phyloP scores from a whole-genome alignment of 2,113 vertebrate species.

The Dicaeum eximium region DNA sequence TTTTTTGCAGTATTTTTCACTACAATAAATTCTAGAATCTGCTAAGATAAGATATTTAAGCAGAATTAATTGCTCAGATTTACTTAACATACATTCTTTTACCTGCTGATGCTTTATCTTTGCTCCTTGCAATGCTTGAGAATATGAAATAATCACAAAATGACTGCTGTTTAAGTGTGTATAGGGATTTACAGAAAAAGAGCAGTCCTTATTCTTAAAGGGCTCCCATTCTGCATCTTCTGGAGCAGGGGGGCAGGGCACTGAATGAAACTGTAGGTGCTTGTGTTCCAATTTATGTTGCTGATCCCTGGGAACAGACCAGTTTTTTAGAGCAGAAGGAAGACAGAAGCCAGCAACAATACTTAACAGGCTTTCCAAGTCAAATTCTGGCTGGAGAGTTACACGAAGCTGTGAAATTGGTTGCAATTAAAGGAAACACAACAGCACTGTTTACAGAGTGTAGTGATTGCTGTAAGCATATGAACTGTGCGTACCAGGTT shows the following conservation, averaged over 20 bases:
- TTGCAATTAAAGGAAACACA: background rate
- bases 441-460: background rate
- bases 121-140: background rate
- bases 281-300: background rate
- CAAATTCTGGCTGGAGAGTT: background rate
- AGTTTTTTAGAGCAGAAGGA: background rate
- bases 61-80: background rate
- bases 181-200: background rate
- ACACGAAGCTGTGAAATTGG: background rate
- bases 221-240: background rate
- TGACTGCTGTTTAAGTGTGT: background rate
- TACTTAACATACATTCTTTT: background rate
- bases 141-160: background rate
- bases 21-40: background rate
- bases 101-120: background rate
- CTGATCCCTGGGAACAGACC: background rate
- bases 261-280: background rate
- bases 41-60: background rate
- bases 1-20: background rate
- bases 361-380: background rate
- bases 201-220: background rate
- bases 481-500: background rate
- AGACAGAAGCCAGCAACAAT: background rate
- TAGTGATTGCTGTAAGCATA: background rate
- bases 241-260: background rate